phyloP scores from a whole-genome alignment of 1,140 invertebrate genomes.

The Alviniconcha marisindica region DNA sequence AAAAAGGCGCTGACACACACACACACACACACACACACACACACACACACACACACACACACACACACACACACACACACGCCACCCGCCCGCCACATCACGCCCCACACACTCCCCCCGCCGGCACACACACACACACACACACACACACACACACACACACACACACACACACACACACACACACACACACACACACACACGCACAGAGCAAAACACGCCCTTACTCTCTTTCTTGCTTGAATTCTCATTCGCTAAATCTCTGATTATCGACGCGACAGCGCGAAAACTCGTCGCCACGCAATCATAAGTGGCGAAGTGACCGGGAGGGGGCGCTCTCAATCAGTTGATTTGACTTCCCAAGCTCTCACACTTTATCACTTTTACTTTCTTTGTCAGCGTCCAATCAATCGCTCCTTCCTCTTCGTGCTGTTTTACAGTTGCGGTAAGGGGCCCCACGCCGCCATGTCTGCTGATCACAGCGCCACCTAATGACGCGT shows the following conservation, averaged over 20 bases:
- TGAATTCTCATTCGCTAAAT: conserved; percentile 6
- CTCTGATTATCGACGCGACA: neutral
- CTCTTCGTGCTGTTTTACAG: neutral
- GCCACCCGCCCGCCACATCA: neutral
- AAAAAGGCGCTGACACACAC: neutral
- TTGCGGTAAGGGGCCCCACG: conserved; percentile 23
- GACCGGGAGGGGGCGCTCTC: neutral
- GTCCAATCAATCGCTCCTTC: conserved; percentile 9
- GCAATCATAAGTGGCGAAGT: neutral
- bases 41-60: conserved; percentile 1
- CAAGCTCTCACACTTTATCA: neutral
- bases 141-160: no score
- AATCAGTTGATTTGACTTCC: conserved; percentile 4
- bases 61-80: conserved; percentile 25
- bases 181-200: conserved; percentile 7
- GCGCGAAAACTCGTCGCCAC: neutral
- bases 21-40: conserved; percentile 25
- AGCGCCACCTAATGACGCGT: conserved; percentile 29
- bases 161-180: conserved; percentile 12
- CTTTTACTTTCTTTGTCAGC: conserved; percentile 17
- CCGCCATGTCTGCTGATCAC: conserved; percentile 17
- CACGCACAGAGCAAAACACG: neutral
- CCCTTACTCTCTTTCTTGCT: neutral
- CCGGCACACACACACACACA: neutral
- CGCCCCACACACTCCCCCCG: neutral